phyloP scores from a whole-genome alignment of 2,888 invertebrate genomes.

The Adelognathus sp. region DNA sequence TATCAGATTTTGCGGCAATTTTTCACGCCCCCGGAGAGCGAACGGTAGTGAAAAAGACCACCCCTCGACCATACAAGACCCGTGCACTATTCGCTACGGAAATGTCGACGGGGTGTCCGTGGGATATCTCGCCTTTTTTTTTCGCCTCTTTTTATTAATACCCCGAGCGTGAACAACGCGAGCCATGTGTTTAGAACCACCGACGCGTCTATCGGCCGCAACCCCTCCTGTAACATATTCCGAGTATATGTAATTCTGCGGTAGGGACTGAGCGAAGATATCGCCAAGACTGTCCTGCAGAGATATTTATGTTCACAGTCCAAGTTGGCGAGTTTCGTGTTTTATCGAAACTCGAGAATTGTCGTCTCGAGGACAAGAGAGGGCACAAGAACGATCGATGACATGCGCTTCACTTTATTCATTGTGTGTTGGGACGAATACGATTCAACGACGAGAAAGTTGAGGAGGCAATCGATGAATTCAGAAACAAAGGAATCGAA shows the following conservation, averaged over 20 bases:
- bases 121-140: constrained; percentile 73
- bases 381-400: too few relatives aligned
- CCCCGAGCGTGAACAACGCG: constrained; percentile 30
- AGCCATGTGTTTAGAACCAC: constrained; percentile 58
- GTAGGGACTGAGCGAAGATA: constrained; percentile 34
- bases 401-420: constrained; percentile 30
- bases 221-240: constrained; percentile 53
- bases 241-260: constrained; percentile 56
- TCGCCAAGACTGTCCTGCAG: constrained; percentile 38
- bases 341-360: neutral
- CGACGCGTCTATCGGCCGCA: constrained; percentile 12
- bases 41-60: constrained; percentile 60
- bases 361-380: neutral
- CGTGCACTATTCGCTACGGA: constrained; percentile 53
- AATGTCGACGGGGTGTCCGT: constrained; percentile 65
- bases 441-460: constrained; percentile 20
- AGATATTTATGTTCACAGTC: constrained; percentile 48
- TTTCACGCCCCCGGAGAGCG: constrained; percentile 76
- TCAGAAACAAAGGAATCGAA: neutral
- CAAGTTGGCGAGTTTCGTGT: neutral
- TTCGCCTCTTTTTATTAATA: constrained; percentile 52
- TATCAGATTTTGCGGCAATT: constrained; percentile 81
- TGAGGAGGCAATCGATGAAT: too few relatives aligned
- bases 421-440: constrained; percentile 27
- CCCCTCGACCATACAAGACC: constrained; percentile 61